Percentiles rank a stretch among this genome's conserved stretches.
These are phyloP conservation scores for Odontesthes bonariensis DNA, from an alignment of 2,113 vertebrate genomes.

Conservation along the genomic window DNA sequence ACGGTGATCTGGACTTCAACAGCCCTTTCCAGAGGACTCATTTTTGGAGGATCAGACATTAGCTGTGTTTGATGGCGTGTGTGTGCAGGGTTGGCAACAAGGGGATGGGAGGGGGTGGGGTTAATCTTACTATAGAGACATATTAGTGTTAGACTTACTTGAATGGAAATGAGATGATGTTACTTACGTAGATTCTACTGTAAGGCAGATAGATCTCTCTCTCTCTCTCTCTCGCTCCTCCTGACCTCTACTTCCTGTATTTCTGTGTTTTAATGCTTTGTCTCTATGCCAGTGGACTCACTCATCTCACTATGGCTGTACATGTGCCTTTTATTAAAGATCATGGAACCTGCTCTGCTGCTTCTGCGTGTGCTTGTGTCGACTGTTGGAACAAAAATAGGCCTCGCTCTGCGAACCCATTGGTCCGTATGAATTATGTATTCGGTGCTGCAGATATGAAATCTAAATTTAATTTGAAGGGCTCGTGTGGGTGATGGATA, in stretches of 20 bases:
- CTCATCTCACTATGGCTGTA: slow-evolving; percentile 84
- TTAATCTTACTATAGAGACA: slow-evolving; percentile 55
- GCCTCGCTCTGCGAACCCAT: slow-evolving; percentile 21
- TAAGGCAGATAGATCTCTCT: slow-evolving; percentile 72
- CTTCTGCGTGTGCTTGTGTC: slow-evolving; percentile 8
- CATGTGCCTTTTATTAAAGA: slow-evolving; percentile 85
- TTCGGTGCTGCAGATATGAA: slow-evolving; percentile 48
- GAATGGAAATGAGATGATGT: slow-evolving; percentile 70
- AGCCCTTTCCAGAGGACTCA: slow-evolving; percentile 13
- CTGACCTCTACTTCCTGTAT: slow-evolving; percentile 77
- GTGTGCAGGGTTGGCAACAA: not conserved
- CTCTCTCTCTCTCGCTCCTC: slow-evolving; percentile 71
- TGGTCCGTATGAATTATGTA: slow-evolving; percentile 49
- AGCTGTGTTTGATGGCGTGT: slow-evolving; percentile 6
- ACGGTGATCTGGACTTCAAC: slow-evolving; percentile 17
- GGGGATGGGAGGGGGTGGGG: not conserved
- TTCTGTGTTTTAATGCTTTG: slow-evolving; percentile 80
- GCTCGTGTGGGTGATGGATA: slow-evolving; percentile 47
- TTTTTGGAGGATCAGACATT: slow-evolving; percentile 31
- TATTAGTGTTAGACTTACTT: slow-evolving; percentile 78
- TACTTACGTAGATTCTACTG: slow-evolving; percentile 77
- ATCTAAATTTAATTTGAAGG: slow-evolving; percentile 62
- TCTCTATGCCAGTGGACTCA: slow-evolving; percentile 80
- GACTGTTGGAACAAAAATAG: slow-evolving; percentile 31
- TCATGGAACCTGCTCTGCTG: slow-evolving; percentile 74